Base-by-base conservation (phyloP, 2,888 invertebrate species). In the Palloptera scutellata region DNA sequence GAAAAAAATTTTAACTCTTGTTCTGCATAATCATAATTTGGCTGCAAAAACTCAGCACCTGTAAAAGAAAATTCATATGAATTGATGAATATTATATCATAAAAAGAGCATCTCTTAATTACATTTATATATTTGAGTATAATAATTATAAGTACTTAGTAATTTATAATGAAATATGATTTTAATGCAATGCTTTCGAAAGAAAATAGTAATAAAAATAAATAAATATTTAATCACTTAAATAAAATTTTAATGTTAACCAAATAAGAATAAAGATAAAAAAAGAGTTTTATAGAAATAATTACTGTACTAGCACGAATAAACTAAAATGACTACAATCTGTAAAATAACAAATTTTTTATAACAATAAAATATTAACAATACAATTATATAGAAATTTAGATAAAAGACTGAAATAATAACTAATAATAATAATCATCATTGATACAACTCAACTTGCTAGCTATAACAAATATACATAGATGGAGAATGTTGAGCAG, bases 1-100 rank as follows among this genome's bases (percentile, higher is more conserved):
- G 78, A 77, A 77, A 74, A 85, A 67, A 79, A 77, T 79, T 81
- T 83, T 73, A 83, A 70, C 77, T 79, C 73, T 70, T 74, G 72
- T 74, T 78, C 78, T 72, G 66, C 74, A 76, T 81, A 76, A 75
- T 84, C 84, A 75, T 84, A 84, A 73, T 83, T 82, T 78, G 84
- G 83, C 77, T 80, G 77, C 80, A 84, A 78, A 68, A 79, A 76
- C 66, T 83, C 82, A 74, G 77, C 75, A 69, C 75, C 83, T 83
- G 78, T 58, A 78, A 79, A 64, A 61, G 40, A 55, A 53, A 52
- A 63, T 42, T 2, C 30, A 30, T 30, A 6, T 30, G 2, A 30
- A 30, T 30, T 30, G 2, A 4, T 4, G 30, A 4, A 30, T 30
- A 30, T 30, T 30, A 30, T 30, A 30, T 30, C 6, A 30, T 30